phyloP scores from a whole-genome alignment of 2,113 vertebrate genomes.

The Dunckerocampus dactyliophorus region DNA sequence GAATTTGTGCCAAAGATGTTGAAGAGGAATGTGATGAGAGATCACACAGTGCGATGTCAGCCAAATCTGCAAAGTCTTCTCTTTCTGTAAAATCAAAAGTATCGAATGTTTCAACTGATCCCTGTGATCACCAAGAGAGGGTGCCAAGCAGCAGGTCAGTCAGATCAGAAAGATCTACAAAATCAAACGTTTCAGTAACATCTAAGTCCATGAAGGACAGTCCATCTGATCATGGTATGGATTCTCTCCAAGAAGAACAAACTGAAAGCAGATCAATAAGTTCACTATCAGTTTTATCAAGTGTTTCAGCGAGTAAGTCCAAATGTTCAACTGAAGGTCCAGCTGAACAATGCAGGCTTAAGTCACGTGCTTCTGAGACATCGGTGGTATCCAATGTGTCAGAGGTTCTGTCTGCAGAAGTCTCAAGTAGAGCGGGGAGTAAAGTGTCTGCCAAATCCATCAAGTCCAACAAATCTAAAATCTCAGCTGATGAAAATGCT shows the following conservation, averaged over 20 bases:
- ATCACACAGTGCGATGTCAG: conserved; percentile 41
- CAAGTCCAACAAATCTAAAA: conserved; percentile 31
- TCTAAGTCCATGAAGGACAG: conserved; percentile 23
- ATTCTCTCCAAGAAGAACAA: conserved; percentile 4
- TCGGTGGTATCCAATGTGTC: background rate
- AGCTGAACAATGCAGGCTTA: conserved; percentile 24
- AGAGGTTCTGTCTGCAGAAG: conserved; percentile 2
- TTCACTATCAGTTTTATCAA: conserved; percentile 39
- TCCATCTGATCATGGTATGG: conserved; percentile 3
- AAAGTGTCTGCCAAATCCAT: conserved; percentile 12
- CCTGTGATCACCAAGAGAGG: conserved; percentile 17
- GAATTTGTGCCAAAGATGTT: background rate
- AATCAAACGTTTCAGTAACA: conserved; percentile 31
- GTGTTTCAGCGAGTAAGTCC: conserved; percentile 36
- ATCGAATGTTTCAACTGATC: background rate
- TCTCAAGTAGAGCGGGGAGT: conserved; percentile 29
- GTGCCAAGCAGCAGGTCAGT: conserved; percentile 33
- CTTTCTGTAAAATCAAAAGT: conserved; percentile 37
- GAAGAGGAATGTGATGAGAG: conserved; percentile 24
- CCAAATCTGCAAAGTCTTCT: conserved; percentile 15
- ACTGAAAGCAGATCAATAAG: conserved; percentile 31
- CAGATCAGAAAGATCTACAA: conserved; percentile 38
- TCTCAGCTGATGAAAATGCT: conserved; percentile 27
- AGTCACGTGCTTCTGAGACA: conserved; percentile 29
- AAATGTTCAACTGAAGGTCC: conserved; percentile 37